Evolutionary conservation across 92 coral and sea anemone species (phyloP).

Genomic region (Phenganax marumi): DNA sequence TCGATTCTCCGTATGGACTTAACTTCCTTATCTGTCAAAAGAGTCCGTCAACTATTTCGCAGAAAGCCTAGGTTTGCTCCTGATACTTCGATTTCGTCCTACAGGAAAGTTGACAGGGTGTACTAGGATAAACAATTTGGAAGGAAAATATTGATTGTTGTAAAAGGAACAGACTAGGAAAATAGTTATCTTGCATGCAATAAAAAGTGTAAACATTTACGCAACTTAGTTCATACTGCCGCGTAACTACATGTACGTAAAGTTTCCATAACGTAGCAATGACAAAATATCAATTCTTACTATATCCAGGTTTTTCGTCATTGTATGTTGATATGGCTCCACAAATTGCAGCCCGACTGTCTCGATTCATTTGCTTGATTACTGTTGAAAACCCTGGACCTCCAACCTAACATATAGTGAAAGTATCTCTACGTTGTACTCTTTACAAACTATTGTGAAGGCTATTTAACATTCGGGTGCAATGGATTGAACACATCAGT

Average conservation of each 20-base stretch:
- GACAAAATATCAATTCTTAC: conserved; percentile 9
- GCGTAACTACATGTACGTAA: not conserved
- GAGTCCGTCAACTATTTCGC: too few species aligned
- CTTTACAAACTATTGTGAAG: not conserved
- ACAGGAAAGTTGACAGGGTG: too few species aligned
- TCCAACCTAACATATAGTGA: conserved; percentile 42
- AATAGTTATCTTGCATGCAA: not conserved
- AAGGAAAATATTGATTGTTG: too few species aligned
- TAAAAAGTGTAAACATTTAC: not conserved
- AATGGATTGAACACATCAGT: too few species aligned
- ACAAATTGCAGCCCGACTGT: conserved; percentile 55
- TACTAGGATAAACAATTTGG: not conserved
- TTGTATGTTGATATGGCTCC: conserved; percentile 52
- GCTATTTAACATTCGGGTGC: not conserved
- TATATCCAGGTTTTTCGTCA: conserved; percentile 9
- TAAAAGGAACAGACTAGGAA: not conserved
- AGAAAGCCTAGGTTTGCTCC: too few species aligned
- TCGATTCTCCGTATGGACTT: too few species aligned
- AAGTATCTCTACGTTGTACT: not conserved
- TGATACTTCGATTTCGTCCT: too few species aligned
- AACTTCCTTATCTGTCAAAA: too few species aligned
- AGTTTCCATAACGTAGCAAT: not conserved
- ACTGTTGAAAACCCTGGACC: conserved; percentile 60
- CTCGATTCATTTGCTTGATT: conserved; percentile 42
- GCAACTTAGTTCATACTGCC: not conserved